Base-by-base conservation (phyloP, 92 coral and sea anemone genomes). In the Muricea muricata region DNA sequence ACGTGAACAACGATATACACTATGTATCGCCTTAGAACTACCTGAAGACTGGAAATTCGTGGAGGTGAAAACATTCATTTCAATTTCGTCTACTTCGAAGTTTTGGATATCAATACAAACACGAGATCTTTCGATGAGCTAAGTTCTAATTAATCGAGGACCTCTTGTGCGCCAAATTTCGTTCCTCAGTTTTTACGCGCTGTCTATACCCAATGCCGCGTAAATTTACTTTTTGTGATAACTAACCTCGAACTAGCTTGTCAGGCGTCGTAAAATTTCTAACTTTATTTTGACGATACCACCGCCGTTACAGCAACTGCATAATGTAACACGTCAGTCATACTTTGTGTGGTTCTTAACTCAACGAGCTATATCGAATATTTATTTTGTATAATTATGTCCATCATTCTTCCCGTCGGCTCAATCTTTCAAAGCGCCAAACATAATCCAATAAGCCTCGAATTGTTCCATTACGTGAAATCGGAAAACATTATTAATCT, bases 381-480 rank as follows among this genome's bases (percentile, higher is more conserved):
- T 52, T 52, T 0, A 52, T 52, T 52, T 20, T 52, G 4, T 20
- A 52, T 18, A n/a, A n/a, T n/a, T n/a, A 52, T 52, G 60, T 52
- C 60, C 60, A 52, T 52, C 60, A 52, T 18, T 13, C 26, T 17
- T 52, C 20, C 3, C 4, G 20, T 25, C 60, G 20, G 18, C 60
- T 52, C 60, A 52, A 52, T 52, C 60, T 52, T 52, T 52, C 26
- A 18, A 18, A 52, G 20, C 20, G 8, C 60, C 26, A 20, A 15
- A 18, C 60, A 52, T 52, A 52, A 52, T 52, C 60, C 60, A 52
- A 52, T 52, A 52, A 52, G 21, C 60, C 60, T 52, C 60, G 60
- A 13, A 52, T 52, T 52, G 60, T 52, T 52, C 1, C 20, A 20
- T 52, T 52, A 52, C 60, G 18, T 52, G 20, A 52, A 20, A 9